Percentiles rank a stretch among this genome's conserved stretches.
phyloP scores from a whole-genome alignment of 2,888 invertebrate genomes.

The Cyrtodaria siliqua region DNA sequence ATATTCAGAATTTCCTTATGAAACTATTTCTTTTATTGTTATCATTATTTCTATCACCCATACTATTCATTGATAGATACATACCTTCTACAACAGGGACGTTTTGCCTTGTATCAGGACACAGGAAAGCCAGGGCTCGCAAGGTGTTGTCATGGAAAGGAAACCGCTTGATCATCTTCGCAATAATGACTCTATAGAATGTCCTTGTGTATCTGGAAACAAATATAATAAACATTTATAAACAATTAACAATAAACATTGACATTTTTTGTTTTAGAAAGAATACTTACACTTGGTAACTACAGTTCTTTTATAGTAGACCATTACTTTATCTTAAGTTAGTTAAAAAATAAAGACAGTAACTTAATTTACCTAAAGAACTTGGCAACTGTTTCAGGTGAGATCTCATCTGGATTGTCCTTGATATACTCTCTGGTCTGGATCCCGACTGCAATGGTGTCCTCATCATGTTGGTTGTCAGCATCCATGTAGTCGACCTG shows the following conservation, averaged over 20 bases:
- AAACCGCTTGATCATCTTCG: background rate
- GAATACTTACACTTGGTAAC: too few species aligned
- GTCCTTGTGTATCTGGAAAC: background rate
- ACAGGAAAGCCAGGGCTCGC: background rate
- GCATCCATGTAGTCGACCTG: background rate
- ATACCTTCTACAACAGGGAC: background rate
- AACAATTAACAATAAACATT: too few species aligned
- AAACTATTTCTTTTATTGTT: too few species aligned
- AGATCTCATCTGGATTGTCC: background rate
- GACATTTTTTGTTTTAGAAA: too few species aligned
- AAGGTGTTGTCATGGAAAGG: background rate
- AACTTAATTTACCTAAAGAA: too few species aligned
- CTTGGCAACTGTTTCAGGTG: background rate
- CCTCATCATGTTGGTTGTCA: constrained; percentile 1
- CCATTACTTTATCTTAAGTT: too few species aligned
- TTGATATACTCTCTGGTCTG: constrained; percentile 6
- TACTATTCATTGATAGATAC: too few species aligned
- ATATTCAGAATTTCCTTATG: too few species aligned
- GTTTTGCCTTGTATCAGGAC: background rate
- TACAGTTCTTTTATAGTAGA: too few species aligned
- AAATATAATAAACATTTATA: too few species aligned
- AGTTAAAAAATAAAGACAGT: too few species aligned
- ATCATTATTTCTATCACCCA: too few species aligned
- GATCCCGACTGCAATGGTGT: constrained; percentile 12
- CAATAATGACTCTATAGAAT: background rate